Percentiles rank a stretch among this genome's conserved stretches.
phyloP scores from a whole-genome alignment of 2,797 vertebrate species.

The Poecilia wingei region DNA sequence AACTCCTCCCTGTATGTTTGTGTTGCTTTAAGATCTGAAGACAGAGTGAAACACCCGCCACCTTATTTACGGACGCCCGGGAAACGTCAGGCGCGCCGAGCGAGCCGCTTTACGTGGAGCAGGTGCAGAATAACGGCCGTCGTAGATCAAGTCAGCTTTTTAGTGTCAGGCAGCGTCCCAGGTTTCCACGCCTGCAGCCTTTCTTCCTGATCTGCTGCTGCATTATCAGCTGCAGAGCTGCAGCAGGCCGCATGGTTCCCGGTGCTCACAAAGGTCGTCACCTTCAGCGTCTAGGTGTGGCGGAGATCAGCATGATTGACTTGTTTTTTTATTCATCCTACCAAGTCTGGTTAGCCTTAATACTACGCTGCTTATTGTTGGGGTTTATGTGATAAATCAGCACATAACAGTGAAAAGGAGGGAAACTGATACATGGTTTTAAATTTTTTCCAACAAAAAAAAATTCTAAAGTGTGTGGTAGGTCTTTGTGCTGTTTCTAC shows the following conservation, averaged over 20 bases:
- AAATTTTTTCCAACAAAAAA: not conserved
- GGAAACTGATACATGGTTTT: not conserved
- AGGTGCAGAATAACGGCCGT: conserved; percentile 68
- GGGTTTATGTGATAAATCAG: not conserved
- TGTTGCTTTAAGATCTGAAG: conserved; percentile 44
- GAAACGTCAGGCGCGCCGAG: conserved; percentile 25
- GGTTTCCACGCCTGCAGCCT: conserved; percentile 47
- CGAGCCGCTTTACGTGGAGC: conserved; percentile 45
- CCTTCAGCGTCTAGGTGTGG: conserved; percentile 54
- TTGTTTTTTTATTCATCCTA: conserved; percentile 5
- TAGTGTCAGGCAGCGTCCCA: conserved; percentile 58
- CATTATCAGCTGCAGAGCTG: conserved; percentile 53
- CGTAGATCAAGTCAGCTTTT: conserved; percentile 74
- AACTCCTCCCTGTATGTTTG: not conserved
- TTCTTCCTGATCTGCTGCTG: conserved; percentile 23
- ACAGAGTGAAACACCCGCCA: conserved; percentile 16
- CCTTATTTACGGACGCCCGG: conserved; percentile 66
- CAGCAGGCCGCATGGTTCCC: not conserved
- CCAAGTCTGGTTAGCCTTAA: not conserved
- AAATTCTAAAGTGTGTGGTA: not conserved
- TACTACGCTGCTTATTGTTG: not conserved
- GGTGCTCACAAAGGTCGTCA: conserved; percentile 10
- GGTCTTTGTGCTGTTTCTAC: not conserved
- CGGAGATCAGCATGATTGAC: conserved; percentile 33
- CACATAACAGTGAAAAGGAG: not conserved